These are phyloP conservation scores for Hydrolagus affinis DNA, from an alignment of 2,113 vertebrate species.

Conservation along the genomic window DNA sequence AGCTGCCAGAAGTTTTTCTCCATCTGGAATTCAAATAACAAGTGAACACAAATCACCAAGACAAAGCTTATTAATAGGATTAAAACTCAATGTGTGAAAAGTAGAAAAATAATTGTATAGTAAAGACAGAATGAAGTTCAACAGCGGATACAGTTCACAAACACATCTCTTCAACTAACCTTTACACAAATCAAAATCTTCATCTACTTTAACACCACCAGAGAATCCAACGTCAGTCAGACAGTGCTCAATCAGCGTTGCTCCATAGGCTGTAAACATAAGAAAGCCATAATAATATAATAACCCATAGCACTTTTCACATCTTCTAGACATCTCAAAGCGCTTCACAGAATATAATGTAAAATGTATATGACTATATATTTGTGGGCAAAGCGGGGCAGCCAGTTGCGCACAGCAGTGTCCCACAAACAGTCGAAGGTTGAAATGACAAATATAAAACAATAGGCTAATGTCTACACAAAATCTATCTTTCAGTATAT, in stretches of 20 bases:
- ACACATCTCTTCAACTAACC: constrained; percentile 41
- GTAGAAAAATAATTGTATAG: neutral
- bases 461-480: too few relatives aligned
- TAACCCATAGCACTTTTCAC: too few relatives aligned
- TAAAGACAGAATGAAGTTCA: neutral
- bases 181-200: constrained; percentile 54
- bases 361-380: too few relatives aligned
- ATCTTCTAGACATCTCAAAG: too few relatives aligned
- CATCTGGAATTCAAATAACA: constrained; percentile 40
- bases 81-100: too few relatives aligned
- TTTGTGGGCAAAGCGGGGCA: too few relatives aligned
- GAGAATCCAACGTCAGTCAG: constrained; percentile 74
- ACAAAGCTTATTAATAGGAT: neutral
- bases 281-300: constrained; percentile 14
- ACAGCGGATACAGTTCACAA: neutral
- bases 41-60: neutral
- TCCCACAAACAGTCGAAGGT: too few relatives aligned
- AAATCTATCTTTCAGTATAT: neutral
- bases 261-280: constrained; percentile 70
- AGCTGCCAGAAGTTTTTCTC: constrained; percentile 67
- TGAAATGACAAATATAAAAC: too few relatives aligned
- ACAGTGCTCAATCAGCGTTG: constrained; percentile 87
- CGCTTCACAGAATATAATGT: too few relatives aligned
- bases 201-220: constrained; percentile 66
- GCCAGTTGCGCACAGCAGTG: too few relatives aligned